These are phyloP conservation scores for Megaleporinus macrocephalus DNA, from an alignment of 2,113 vertebrate genomes.

Conservation along the genomic window DNA sequence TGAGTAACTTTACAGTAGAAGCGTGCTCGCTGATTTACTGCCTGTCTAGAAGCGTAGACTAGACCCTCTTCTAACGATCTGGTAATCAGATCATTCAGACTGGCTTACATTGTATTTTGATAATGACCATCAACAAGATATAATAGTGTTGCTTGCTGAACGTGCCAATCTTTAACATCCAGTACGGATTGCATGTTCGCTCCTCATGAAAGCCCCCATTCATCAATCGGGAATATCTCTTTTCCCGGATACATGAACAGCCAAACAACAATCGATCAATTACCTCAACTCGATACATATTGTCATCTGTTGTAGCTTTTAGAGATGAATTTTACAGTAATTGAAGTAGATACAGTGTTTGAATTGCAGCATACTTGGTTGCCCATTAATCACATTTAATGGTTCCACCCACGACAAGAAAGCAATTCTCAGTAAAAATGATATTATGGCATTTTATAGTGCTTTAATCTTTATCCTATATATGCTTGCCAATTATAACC, in stretches of 20 bases:
- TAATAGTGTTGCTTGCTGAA: too few relatives aligned
- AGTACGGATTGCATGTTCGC: too few relatives aligned
- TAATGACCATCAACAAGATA: not conserved
- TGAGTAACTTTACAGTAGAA: not conserved
- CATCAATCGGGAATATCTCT: not conserved
- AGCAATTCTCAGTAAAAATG: not conserved
- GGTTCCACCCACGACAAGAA: slow-evolving; percentile 5
- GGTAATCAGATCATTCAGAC: not conserved
- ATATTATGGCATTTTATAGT: slow-evolving; percentile 8
- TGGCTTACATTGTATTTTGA: not conserved
- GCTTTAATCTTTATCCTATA: slow-evolving; percentile 14
- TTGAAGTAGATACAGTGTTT: slow-evolving; percentile 2
- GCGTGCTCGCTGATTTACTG: not conserved
- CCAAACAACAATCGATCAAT: not conserved
- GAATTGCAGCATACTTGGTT: not conserved
- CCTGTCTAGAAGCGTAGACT: not conserved
- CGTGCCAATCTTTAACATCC: too few relatives aligned
- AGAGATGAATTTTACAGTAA: slow-evolving; percentile 27
- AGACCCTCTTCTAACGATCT: too few relatives aligned
- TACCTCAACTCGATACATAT: not conserved
- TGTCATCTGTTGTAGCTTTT: not conserved
- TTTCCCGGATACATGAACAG: not conserved
- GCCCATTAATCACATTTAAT: not conserved
- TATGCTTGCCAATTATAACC: slow-evolving; percentile 26
- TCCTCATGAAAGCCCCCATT: not conserved